phyloP scores from a whole-genome alignment of 2,888 invertebrate species.

The Agapostemon virescens region DNA sequence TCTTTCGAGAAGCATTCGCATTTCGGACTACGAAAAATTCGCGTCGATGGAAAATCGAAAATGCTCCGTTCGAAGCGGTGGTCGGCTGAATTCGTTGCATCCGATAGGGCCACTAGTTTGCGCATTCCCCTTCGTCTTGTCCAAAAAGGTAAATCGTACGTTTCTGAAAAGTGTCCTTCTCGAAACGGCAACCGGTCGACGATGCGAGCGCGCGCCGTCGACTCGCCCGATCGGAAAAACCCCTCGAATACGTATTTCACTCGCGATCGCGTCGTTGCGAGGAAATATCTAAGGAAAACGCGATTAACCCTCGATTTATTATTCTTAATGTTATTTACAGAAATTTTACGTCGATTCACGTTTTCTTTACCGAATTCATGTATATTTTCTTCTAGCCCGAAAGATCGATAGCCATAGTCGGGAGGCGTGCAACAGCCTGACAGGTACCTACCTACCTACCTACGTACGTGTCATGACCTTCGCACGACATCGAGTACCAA shows the following conservation, averaged over 20 bases:
- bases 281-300: neutral
- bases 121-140: neutral
- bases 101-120: neutral
- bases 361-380: neutral
- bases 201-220: neutral
- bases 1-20: too few species aligned
- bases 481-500: neutral
- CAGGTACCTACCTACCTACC: too few species aligned
- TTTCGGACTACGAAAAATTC: too few species aligned
- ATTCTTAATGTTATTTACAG: neutral
- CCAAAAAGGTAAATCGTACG: neutral
- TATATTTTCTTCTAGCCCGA: neutral
- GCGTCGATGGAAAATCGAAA: too few species aligned
- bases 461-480: neutral
- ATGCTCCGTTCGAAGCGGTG: too few species aligned
- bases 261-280: neutral
- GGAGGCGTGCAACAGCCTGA: neutral
- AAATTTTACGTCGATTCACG: neutral
- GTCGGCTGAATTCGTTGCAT: neutral
- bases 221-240: too few species aligned
- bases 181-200: neutral
- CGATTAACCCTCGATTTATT: neutral
- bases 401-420: neutral
- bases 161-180: neutral
- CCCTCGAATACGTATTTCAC: too few species aligned